Conservation (phyloP, 2,797 vertebrate species). For the Peromyscus aztecus region DNA sequence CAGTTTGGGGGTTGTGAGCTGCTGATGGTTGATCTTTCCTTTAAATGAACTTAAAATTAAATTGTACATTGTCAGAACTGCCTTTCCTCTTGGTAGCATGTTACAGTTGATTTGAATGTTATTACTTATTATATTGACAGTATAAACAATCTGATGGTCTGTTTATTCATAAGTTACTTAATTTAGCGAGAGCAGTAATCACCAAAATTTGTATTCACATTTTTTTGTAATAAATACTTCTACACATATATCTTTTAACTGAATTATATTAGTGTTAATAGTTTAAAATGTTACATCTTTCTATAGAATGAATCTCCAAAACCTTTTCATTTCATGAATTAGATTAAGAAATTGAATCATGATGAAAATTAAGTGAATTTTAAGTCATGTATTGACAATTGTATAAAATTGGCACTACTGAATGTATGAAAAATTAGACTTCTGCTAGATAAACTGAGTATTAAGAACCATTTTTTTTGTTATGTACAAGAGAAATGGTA, state of each 20-base stretch:
- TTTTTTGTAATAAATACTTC: slow-evolving; percentile 20
- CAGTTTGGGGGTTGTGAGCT: background rate
- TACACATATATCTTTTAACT: background rate
- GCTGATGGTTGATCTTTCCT: background rate
- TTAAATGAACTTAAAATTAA: background rate
- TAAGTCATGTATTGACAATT: background rate
- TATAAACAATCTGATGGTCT: background rate
- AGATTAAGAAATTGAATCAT: background rate
- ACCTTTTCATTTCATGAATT: background rate
- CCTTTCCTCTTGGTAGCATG: background rate
- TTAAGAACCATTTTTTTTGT: background rate
- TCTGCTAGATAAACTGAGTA: background rate
- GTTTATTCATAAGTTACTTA: background rate
- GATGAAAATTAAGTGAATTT: slow-evolving; percentile 12
- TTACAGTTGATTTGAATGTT: background rate
- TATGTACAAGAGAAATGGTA: background rate
- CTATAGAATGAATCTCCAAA: background rate
- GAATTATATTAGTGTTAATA: background rate
- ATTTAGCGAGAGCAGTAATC: background rate
- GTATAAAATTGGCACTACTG: background rate
- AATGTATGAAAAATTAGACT: background rate
- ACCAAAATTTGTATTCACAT: background rate
- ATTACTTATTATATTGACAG: background rate
- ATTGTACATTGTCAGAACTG: background rate
- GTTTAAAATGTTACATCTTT: background rate